Evolutionary conservation across 23 tunicate species (phyloP), one percentile per base, ranked within the genome.

Genomic region (Trididemnum miniatum): DNA sequence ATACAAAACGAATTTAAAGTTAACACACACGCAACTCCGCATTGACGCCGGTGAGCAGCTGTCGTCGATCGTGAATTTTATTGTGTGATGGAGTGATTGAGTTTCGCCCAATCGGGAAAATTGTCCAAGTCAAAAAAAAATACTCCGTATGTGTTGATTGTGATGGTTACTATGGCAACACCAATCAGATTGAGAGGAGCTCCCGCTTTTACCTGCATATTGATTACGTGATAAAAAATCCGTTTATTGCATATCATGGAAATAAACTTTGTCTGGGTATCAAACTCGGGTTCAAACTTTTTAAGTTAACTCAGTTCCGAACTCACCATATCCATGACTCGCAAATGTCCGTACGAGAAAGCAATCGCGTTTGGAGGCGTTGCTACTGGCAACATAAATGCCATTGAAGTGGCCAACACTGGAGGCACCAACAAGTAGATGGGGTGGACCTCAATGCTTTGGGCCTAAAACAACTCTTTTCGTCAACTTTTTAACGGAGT

Each of bases 311-410:
- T n/a, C n/a, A n/a, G n/a, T n/a, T n/a, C 54, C 54, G 9, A 44
- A 60, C 86, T 81, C 40, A 91, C 97, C 91, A 91, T 36, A 39
- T 91, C 97, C n/a, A 84, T 32, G 24, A 91, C 97, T 77, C 79
- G 82, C 1, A 91, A 35, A 54, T 83, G 91, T 12, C 97, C 97
- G 50, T 82, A 91, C 18, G 97, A 82, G 73, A 91, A 91, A 12
- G 97, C 97, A 59, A 91, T 86, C 3, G 97, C 97, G 81, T 91
- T 91, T 31, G 97, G 91, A 15, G 97, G 97, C 0, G 97, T 87
- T 35, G 97, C 92, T 1, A 87, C 97, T 9, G 97, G 97, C 39
- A 92, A 67, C 97, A 91, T 91, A 54, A 91, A 91, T 1, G 97
- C 97, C 51, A 91, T 51, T 3, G 91, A 86, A 5, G 91, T 76